These are phyloP conservation scores for Drosophila atripex DNA, from an alignment of 2,888 invertebrate species.

Conservation along the genomic window DNA sequence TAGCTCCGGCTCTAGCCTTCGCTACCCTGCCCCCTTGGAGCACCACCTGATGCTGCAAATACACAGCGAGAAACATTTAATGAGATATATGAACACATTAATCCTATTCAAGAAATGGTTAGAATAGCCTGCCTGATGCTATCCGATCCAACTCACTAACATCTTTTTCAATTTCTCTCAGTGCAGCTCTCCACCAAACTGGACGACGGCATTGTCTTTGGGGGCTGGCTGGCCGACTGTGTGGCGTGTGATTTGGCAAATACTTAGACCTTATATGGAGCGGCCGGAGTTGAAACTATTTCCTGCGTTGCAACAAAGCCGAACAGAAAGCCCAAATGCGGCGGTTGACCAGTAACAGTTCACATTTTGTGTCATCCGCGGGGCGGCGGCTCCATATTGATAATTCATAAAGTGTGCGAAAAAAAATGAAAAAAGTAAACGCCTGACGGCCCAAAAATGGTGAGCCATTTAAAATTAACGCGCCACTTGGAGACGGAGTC, in stretches of 20 bases:
- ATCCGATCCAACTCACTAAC: neutral
- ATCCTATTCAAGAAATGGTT: too few relatives aligned
- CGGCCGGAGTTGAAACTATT: conserved; percentile 65
- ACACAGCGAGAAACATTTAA: neutral
- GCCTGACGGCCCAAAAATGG: conserved; percentile 39
- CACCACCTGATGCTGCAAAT: conserved; percentile 1
- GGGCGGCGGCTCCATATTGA: conserved; percentile 71
- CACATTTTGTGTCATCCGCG: conserved; percentile 53
- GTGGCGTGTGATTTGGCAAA: conserved; percentile 78
- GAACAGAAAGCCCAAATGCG: conserved; percentile 22
- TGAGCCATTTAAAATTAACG: conserved; percentile 74
- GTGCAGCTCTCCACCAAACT: conserved; percentile 32
- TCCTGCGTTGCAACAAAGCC: conserved; percentile 69
- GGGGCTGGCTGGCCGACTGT: conserved; percentile 43
- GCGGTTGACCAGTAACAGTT: conserved; percentile 38
- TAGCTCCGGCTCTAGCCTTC: conserved; percentile 19
- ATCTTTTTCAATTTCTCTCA: neutral
- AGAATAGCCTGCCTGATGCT: neutral
- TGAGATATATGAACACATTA: too few relatives aligned
- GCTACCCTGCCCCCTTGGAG: conserved; percentile 34
- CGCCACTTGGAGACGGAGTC: conserved; percentile 35
- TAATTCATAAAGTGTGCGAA: conserved; percentile 69
- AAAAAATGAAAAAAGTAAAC: conserved; percentile 32
- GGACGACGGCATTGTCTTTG: conserved; percentile 64
- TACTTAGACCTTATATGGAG: conserved; percentile 79